Evolutionary conservation across 2,888 invertebrate species (phyloP), one percentile per base, ranked within the genome.

Genomic region (Alcis repandata): DNA sequence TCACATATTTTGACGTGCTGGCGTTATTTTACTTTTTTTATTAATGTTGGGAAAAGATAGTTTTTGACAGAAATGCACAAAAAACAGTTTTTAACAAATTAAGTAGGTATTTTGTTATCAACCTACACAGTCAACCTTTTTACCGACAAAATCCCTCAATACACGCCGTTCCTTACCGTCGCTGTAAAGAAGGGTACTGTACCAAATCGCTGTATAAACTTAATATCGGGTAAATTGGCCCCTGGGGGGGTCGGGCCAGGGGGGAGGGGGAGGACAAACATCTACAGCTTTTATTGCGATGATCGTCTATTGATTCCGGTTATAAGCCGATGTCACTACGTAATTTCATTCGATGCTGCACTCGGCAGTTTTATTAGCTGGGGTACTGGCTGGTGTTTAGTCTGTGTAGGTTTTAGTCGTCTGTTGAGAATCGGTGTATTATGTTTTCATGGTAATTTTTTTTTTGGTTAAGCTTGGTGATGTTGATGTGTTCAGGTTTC

Each of bases 201-300:
- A 56, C 56, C 56, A 90, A 90, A 90, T 91, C 91, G 90, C 88
- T 90, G 87, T 87, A 91, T 91, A 91, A 91, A 91, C 91, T 89
- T 90, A 91, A 91, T 91, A 91, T 90, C 91, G 91, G 83, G 84
- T 86, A 88, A 90, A 89, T 88, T 88, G 89, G 79, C 81, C 83
- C 85, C 85, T 80, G 82, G 83, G 82, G 83, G 80, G 66, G 74
- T 67, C 63, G 40, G 22, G 22, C 15, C 15, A 75, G 63, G 57
- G 45, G 54, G 67, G 67, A 74, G 73, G 73, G 74, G 64, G 70
- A 69, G 56, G 59, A 79, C 87, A 89, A 90, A 90, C 89, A 90
- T 79, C 73, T 66, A 66, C 65, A 57, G 89, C 84, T 89, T 87
- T 89, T 90, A 90, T 90, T 90, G 87, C 85, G 76, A 85, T 87